Base-by-base conservation (phyloP, 1,140 invertebrate genomes). In the Conopomorpha cramerella region DNA sequence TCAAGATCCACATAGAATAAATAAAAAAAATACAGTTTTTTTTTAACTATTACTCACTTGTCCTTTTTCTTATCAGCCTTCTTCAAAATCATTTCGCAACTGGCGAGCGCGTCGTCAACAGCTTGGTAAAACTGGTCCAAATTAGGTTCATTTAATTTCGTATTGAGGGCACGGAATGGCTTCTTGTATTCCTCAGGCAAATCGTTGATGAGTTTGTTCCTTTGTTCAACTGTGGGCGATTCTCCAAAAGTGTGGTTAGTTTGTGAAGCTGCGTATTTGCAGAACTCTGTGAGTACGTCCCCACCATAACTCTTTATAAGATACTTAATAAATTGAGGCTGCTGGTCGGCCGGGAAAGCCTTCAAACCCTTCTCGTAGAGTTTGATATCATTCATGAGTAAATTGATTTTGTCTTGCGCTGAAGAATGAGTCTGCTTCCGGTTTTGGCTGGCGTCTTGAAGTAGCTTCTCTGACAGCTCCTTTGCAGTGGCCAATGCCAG, bases 331-430 rank as follows among this genome's bases (percentile, higher is more conserved):
- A 96, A 74, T 32, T 87, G 82, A 1, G 64, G 23, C 60, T 93
- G 87, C 29, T 82, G 67, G 30, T 85, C 64, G 41, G 49, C 41
- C 15, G 79, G 60, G 10, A 85, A 76, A 36, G 81, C 64, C 62
- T 92, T 93, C 0, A 94, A 74, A 3, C 90, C 92, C 70, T 93
- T 95, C 37, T 95, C 89, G 77, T 92, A 96, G 12, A 95, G 71
- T 43, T 85, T 82, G 17, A 93, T 85, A 57, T 94, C 92, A 30
- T 83, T 82, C 11, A 87, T 77, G 8, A 93, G 61, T 12, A 84
- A 79, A 58, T 91, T 90, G 1, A 96, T 68, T 56, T 88, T 89
- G 39, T 96, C 90, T 72, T 93, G 89, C 16, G 92, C 62, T 28
- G 91, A 87, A 13, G 83, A 84, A 53, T 91, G 89, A 1, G 86